phyloP scores from a whole-genome alignment of 2,797 vertebrate species.

The Pseudocheirus occidentalis region DNA sequence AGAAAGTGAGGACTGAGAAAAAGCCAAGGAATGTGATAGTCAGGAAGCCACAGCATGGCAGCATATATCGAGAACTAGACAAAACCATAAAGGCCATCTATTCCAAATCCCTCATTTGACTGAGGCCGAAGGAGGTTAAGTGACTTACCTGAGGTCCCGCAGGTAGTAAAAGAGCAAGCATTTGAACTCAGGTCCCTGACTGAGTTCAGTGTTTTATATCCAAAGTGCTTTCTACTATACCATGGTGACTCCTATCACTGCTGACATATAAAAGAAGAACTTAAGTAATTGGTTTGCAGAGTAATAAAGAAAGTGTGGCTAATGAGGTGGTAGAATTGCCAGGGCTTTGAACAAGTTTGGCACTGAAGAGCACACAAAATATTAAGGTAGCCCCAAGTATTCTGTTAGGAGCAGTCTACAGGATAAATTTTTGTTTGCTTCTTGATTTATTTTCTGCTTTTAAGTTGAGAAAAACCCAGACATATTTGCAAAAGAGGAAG shows the following conservation, averaged over 20 bases:
- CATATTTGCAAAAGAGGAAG: neutral
- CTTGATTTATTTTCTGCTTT: neutral
- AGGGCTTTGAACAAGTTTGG: neutral
- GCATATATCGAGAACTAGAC: neutral
- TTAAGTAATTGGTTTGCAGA: neutral
- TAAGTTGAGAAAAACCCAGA: neutral
- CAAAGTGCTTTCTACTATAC: neutral
- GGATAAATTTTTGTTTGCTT: neutral
- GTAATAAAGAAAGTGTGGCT: neutral
- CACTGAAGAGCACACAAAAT: neutral
- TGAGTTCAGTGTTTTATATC: conserved; percentile 4
- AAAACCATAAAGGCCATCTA: too few species aligned
- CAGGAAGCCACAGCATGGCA: too few species aligned
- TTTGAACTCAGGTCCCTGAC: neutral
- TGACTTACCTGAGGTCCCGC: neutral
- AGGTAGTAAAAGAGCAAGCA: neutral
- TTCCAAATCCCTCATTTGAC: neutral
- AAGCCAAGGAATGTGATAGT: too few species aligned
- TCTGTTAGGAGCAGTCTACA: neutral
- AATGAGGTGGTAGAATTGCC: neutral
- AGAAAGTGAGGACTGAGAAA: neutral
- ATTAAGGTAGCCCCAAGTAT: neutral
- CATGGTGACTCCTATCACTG: neutral
- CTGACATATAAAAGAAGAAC: neutral
- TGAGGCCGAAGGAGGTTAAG: neutral